Percentiles rank a stretch among this genome's conserved stretches.
Evolutionary conservation across 2,888 invertebrate genomes (phyloP).

Genomic region (Protodeltote pygarga): DNA sequence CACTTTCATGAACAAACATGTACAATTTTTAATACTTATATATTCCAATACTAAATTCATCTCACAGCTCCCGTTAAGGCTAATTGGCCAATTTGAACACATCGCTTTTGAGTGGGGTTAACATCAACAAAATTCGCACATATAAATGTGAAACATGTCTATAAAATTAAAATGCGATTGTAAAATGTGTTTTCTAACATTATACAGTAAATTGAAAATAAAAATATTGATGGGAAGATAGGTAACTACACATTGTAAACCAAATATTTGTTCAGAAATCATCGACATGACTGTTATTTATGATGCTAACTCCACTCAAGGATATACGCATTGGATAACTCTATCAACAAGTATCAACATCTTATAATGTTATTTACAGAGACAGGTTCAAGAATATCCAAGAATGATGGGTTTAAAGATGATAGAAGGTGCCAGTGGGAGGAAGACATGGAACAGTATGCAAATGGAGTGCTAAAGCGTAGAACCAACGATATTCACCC

Average conservation of each 20-base stretch:
- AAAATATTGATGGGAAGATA: too few relatives aligned
- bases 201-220: too few relatives aligned
- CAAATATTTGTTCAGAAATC: too few relatives aligned
- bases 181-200: too few relatives aligned
- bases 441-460: constrained; percentile 11
- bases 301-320: constrained; percentile 40
- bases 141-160: background rate
- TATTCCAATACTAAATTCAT: constrained; percentile 68
- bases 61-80: constrained; percentile 85
- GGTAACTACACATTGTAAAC: too few relatives aligned
- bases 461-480: constrained; percentile 6
- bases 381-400: constrained; percentile 45
- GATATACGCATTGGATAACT: constrained; percentile 57
- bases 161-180: background rate
- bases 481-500: too few relatives aligned
- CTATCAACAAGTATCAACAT: constrained; percentile 58
- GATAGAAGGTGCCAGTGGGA: constrained; percentile 28
- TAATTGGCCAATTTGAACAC: constrained; percentile 81
- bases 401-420: constrained; percentile 29
- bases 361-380: constrained; percentile 50
- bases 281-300: constrained; percentile 8
- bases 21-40: constrained; percentile 49
- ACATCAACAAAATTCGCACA: constrained; percentile 27
- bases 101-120: constrained; percentile 53
- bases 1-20: constrained; percentile 35